Evolutionary conservation across 2,113 vertebrate genomes (phyloP).

Genomic region (Solea solea): DNA sequence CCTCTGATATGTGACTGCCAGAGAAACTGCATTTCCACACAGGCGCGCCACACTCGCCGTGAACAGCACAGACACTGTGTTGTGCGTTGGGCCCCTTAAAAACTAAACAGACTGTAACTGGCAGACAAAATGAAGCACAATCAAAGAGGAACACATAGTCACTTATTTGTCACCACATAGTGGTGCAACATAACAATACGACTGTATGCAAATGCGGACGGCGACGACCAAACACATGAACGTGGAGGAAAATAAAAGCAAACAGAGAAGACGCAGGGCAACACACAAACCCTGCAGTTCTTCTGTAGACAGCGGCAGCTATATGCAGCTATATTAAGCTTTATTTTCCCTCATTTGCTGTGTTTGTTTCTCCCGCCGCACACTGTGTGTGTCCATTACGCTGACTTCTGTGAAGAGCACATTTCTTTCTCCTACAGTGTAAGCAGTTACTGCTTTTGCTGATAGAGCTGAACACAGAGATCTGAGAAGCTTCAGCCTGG

Average conservation of each 20-base stretch:
- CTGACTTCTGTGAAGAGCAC: slow-evolving; percentile 39
- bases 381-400: background rate
- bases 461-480: slow-evolving; percentile 29
- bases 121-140: background rate
- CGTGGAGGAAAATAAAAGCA: background rate
- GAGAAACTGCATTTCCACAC: background rate
- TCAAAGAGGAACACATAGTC: background rate
- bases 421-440: slow-evolving; percentile 1
- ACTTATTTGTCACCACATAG: background rate
- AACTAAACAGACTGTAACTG: background rate
- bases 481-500: slow-evolving; percentile 36
- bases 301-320: too few species aligned
- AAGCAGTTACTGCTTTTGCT: slow-evolving; percentile 19
- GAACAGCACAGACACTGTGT: background rate
- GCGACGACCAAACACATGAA: background rate
- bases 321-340: too few species aligned
- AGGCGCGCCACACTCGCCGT: background rate
- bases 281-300: background rate
- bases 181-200: background rate
- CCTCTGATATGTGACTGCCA: background rate
- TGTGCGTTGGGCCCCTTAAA: background rate
- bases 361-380: background rate
- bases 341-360: background rate
- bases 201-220: background rate
- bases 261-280: background rate